These are phyloP conservation scores for Zaprionus tsacasi DNA, from an alignment of 1,140 invertebrate species.

Conservation along the genomic window DNA sequence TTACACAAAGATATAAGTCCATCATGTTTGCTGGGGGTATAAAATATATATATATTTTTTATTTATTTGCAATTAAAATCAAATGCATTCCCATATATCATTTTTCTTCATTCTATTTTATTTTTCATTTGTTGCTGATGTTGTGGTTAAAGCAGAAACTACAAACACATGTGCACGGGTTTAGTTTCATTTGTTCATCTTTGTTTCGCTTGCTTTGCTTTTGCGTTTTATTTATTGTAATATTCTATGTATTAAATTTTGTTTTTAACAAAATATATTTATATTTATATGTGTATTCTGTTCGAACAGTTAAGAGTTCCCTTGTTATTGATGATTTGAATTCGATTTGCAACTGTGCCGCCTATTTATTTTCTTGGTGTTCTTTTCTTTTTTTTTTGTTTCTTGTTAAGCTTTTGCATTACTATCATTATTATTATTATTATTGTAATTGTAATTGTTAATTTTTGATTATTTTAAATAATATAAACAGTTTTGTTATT, in stretches of 20 bases:
- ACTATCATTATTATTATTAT: slow-evolving; percentile 18
- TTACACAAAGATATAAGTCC: background rate
- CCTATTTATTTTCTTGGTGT: background rate
- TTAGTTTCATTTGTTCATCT: background rate
- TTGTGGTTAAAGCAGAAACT: slow-evolving; percentile 65
- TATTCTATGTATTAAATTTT: slow-evolving; percentile 30
- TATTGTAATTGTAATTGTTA: slow-evolving; percentile 20
- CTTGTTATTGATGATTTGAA: slow-evolving; percentile 12
- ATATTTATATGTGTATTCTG: slow-evolving; percentile 18
- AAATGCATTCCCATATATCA: background rate
- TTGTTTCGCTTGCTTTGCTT: slow-evolving; percentile 19
- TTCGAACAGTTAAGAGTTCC: slow-evolving; percentile 12
- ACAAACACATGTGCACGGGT: slow-evolving; percentile 64
- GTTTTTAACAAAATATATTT: slow-evolving; percentile 69
- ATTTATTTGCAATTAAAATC: slow-evolving; percentile 3
- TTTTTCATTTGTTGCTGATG: slow-evolving; percentile 40
- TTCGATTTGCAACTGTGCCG: slow-evolving; percentile 7
- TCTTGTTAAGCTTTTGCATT: slow-evolving; percentile 7
- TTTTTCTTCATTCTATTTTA: slow-evolving; percentile 52
- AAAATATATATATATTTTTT: background rate
- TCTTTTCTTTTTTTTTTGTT: background rate
- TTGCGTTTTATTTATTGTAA: slow-evolving; percentile 7
- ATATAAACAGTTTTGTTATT: slow-evolving; percentile 41
- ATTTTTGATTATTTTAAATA: slow-evolving; percentile 47
- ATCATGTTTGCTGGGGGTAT: background rate